Evolutionary conservation across 1,140 invertebrate genomes (phyloP).

Genomic region (Ostrea edulis): DNA sequence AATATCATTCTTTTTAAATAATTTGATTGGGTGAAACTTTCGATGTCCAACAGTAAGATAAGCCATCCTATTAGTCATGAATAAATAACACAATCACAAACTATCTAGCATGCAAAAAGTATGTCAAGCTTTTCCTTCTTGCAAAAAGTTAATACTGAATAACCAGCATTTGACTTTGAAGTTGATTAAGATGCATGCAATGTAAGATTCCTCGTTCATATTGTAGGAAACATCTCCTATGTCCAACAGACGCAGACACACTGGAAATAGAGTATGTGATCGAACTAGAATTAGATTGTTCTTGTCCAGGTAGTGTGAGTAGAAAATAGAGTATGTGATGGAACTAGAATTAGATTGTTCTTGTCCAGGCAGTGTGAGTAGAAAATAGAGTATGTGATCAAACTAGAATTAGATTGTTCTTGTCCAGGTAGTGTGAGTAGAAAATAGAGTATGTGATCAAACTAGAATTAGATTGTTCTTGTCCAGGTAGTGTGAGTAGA

Average conservation of each 20-base stretch:
- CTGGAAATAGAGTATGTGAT: slow-evolving; percentile 77
- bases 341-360: too few species aligned
- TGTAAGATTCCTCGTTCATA: background rate
- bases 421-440: slow-evolving; percentile 48
- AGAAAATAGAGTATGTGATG: background rate
- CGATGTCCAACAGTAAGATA: too few species aligned
- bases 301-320: background rate
- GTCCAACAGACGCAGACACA: slow-evolving; percentile 81
- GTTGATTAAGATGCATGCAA: background rate
- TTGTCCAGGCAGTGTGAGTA: background rate
- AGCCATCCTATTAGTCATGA: too few species aligned
- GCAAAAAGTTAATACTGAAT: background rate
- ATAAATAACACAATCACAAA: too few species aligned
- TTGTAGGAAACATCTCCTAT: slow-evolving; percentile 78
- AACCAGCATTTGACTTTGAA: background rate
- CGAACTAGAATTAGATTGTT: background rate
- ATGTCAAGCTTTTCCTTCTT: too few species aligned
- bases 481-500: slow-evolving; percentile 59
- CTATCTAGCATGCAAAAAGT: too few species aligned
- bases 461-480: background rate
- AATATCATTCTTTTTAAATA: too few species aligned
- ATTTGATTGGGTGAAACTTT: too few species aligned
- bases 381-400: slow-evolving; percentile 77
- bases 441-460: slow-evolving; percentile 75
- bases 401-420: background rate